A percentile compares a stretch with the other conserved stretches of the same genome.
Conservation (phyloP, 2,888 invertebrate genomes). For the Gymnoscelis rufifasciata region DNA sequence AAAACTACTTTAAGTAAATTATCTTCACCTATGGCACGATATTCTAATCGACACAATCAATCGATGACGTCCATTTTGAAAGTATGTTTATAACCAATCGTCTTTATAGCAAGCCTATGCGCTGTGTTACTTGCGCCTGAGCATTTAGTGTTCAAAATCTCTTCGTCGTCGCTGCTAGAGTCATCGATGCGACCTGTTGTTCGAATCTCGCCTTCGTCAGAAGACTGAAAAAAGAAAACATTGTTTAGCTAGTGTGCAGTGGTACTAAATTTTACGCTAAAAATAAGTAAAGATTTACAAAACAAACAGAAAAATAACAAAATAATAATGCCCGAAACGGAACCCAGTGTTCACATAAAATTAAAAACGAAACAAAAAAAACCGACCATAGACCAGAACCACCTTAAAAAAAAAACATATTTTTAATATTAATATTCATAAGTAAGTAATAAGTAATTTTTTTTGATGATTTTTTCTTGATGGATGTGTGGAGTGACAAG, state of each 20-base stretch:
- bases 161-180: constrained; percentile 69
- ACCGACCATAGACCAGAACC: too few species aligned
- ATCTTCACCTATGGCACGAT: constrained; percentile 15
- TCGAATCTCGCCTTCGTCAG: constrained; percentile 60
- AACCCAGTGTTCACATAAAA: too few species aligned
- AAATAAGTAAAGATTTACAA: too few species aligned
- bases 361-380: too few species aligned
- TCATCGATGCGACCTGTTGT: constrained; percentile 56
- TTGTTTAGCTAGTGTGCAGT: not conserved
- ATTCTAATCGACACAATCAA: constrained; percentile 35
- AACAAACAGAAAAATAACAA: too few species aligned
- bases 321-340: too few species aligned
- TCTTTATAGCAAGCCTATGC: constrained; percentile 65
- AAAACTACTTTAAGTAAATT: constrained; percentile 2
- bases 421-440: too few species aligned
- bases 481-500: too few species aligned
- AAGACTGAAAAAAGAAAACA: constrained; percentile 44
- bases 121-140: constrained; percentile 37
- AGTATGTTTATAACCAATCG: constrained; percentile 55
- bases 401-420: too few species aligned
- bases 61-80: constrained; percentile 70
- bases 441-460: too few species aligned
- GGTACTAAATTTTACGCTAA: not conserved
- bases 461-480: too few species aligned
- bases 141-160: constrained; percentile 57